These are phyloP conservation scores for Belonocnema kinseyi DNA, from an alignment of 1,140 invertebrate genomes.

Conservation along the genomic window DNA sequence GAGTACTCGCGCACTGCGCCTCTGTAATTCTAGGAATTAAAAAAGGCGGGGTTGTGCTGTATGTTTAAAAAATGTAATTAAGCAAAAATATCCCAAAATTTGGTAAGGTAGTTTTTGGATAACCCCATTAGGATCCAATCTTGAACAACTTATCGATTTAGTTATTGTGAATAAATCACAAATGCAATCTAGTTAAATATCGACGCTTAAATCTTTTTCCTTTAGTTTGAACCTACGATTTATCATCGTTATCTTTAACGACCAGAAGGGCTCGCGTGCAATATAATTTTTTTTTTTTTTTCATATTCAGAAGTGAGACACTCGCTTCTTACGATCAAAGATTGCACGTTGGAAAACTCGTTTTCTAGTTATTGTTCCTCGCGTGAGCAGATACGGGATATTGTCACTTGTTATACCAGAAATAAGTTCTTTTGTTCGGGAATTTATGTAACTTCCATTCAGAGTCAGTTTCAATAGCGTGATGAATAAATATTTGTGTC, in stretches of 20 bases:
- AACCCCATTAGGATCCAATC: not conserved
- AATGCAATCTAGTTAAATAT: conserved; percentile 12
- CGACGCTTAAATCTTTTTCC: not conserved
- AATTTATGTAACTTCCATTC: not conserved
- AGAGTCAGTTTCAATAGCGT: not conserved
- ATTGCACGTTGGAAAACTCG: conserved; percentile 10
- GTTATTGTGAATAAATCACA: not conserved
- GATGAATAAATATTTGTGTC: not conserved
- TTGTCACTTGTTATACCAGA: not conserved
- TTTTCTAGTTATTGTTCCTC: conserved; percentile 4
- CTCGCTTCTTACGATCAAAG: conserved; percentile 8
- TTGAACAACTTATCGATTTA: not conserved
- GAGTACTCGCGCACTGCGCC: too few relatives aligned
- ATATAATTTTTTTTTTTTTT: conserved; percentile 1
- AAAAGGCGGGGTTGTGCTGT: too few relatives aligned
- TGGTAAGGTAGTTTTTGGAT: too few relatives aligned
- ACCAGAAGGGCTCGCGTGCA: not conserved
- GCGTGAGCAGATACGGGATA: not conserved
- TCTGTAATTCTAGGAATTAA: too few relatives aligned
- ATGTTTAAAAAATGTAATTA: too few relatives aligned
- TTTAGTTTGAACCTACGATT: not conserved
- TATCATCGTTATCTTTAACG: not conserved
- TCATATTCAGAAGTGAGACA: not conserved
- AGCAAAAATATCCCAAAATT: too few relatives aligned
- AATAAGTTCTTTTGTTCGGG: not conserved